Conservation (phyloP, 2,113 vertebrate genomes). For the Leuciscus idus region DNA sequence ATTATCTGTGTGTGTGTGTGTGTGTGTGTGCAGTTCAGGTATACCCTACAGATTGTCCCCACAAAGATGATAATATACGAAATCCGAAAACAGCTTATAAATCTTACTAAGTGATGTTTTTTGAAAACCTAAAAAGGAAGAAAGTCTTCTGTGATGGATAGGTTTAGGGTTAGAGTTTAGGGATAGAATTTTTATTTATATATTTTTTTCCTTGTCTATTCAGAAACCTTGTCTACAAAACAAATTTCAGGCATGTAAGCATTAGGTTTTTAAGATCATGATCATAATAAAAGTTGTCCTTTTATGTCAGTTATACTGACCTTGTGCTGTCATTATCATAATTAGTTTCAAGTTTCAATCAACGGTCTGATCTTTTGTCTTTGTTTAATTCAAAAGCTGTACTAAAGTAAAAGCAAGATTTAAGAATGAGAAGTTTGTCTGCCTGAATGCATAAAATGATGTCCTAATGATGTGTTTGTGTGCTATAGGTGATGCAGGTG, state of each 20-base stretch:
- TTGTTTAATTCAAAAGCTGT: neutral
- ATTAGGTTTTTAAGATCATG: neutral
- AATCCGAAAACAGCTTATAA: too few relatives aligned
- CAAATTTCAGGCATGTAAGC: neutral
- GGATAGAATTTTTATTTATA: too few relatives aligned
- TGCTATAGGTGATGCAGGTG: constrained; percentile 95
- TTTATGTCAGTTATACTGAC: neutral
- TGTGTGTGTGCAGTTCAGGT: neutral
- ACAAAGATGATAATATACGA: too few relatives aligned
- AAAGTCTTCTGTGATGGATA: too few relatives aligned
- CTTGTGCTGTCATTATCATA: neutral
- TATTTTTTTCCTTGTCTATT: neutral
- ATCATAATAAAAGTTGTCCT: neutral
- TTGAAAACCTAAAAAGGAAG: too few relatives aligned
- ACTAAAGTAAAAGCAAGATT: neutral
- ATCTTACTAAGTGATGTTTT: too few relatives aligned
- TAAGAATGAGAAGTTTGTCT: neutral
- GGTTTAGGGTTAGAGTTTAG: too few relatives aligned
- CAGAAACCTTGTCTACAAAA: neutral
- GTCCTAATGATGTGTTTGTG: constrained; percentile 45
- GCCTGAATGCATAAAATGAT: too few relatives aligned
- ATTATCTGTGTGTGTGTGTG: neutral
- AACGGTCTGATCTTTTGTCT: neutral
- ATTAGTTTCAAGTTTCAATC: neutral
- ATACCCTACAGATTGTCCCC: too few relatives aligned